Percentiles rank a stretch among this genome's conserved stretches.
Evolutionary conservation across 2,888 invertebrate genomes (phyloP).

Genomic region (Ferdinandea cuprea): DNA sequence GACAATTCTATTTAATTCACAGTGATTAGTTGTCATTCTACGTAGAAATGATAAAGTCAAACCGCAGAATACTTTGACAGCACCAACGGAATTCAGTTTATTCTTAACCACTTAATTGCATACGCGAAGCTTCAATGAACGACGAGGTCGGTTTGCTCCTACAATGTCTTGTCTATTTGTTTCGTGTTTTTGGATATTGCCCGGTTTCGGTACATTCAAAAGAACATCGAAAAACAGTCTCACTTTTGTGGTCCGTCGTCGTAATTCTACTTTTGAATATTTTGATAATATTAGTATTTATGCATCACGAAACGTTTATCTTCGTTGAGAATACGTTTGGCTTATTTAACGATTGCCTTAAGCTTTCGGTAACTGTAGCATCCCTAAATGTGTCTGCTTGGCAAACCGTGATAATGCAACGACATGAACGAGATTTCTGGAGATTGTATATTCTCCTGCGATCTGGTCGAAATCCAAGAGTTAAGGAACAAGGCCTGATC

Average conservation of each 20-base stretch:
- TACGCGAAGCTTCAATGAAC: conserved; percentile 27
- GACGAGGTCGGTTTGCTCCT: conserved; percentile 18
- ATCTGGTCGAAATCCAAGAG: not conserved
- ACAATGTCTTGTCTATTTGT: conserved; percentile 76
- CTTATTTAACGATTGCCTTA: conserved; percentile 77
- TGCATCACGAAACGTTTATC: conserved; percentile 75
- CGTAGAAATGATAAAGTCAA: too few species aligned
- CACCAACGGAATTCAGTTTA: not conserved
- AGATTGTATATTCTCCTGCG: conserved; percentile 16
- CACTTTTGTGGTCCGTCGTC: conserved; percentile 75
- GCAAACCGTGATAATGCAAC: conserved; percentile 33
- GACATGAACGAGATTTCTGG: conserved; percentile 60
- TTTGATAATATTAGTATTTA: conserved; percentile 43
- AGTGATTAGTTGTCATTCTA: too few species aligned
- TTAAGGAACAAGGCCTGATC: not conserved
- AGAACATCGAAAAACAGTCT: conserved; percentile 13
- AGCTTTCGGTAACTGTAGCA: conserved; percentile 76
- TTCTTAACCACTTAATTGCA: too few species aligned
- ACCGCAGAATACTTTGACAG: too few species aligned
- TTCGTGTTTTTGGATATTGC: conserved; percentile 78
- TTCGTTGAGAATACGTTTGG: conserved; percentile 76
- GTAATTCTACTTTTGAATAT: conserved; percentile 71
- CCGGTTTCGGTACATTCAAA: conserved; percentile 75
- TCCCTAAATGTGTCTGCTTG: conserved; percentile 67
- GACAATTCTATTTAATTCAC: too few species aligned